Conservation (phyloP, 2,888 invertebrate genomes). For the Catonia carolina region DNA sequence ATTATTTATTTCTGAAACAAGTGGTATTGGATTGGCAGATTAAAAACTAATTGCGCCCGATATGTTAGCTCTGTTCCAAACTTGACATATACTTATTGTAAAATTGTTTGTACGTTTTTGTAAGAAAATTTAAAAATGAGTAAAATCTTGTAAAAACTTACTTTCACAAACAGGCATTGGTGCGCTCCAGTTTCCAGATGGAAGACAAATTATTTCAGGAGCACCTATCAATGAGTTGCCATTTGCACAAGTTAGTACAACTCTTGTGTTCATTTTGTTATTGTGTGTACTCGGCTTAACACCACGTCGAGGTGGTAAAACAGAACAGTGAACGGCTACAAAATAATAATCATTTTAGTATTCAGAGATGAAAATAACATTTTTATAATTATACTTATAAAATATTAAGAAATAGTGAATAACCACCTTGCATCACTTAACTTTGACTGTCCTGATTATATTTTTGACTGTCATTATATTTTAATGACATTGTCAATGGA, state of each 20-base stretch:
- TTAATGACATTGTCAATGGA: no score
- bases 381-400: not conserved
- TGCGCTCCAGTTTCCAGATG: conserved; percentile 81
- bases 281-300: conserved; percentile 63
- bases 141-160: conserved; percentile 49
- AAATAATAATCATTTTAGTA: not conserved
- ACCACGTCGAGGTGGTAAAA: conserved; percentile 64
- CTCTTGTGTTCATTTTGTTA: conserved; percentile 66
- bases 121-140: no score
- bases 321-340: conserved; percentile 69
- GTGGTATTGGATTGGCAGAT: no score
- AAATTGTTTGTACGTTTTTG: no score
- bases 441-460: not conserved
- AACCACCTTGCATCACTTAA: not conserved
- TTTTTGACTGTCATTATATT: no score
- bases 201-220: conserved; percentile 64
- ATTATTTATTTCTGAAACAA: no score
- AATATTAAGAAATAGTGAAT: not conserved
- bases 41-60: no score
- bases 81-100: no score
- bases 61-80: no score
- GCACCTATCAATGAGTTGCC: conserved; percentile 75
- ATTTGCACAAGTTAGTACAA: conserved; percentile 68
- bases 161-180: conserved; percentile 77
- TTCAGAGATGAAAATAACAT: not conserved